Evolutionary conservation across 2,113 vertebrate species (phyloP), one percentile per base, ranked within the genome.

Genomic region (Cephalopholis sonnerati): DNA sequence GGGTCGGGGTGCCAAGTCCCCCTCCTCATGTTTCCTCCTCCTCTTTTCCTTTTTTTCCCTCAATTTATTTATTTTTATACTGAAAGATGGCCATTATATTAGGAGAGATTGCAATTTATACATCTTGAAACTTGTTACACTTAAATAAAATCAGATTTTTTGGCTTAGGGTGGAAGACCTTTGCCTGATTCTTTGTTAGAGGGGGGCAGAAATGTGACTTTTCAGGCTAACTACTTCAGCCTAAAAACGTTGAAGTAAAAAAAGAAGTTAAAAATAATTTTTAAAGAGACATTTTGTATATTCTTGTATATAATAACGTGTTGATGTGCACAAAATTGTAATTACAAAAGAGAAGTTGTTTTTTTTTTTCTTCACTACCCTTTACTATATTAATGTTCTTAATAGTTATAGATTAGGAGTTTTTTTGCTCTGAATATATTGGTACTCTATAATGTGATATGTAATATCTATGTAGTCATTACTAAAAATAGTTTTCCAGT

Each of bases 1-100:
- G 92, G 94, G 95, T 91, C 87, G 85, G 94, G 94, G 94, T 93
- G 95, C 71, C 77, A 86, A 73, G 62, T 74, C 54, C 70, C 65
- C 79, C 79, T 82, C 71, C 76, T 64, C 70, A 64, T 68, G 77
- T 76, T 65, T 73, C 76, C 67, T 70, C 76, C 53, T 64, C 44
- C 62, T 72, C 67, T 73, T 63, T 65, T 58, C 53, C 25, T 61
- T 65, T 84, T 46, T 62, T 66, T 29, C 17, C 5, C 17, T 53
- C 91, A 71, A 53, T 48, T 17, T 61, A 55, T 58, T 44, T 57
- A 66, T 77, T 65, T 71, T 65, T 71, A 25, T 3, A n/a, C 22
- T 67, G 22, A 54, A 66, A 66, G 32, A 73, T 61, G 5, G 20
- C 29, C 13, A 54, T 44, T 59, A 18, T 11, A 29, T 61, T 18